Evolutionary conservation across 2,888 invertebrate species (phyloP).

Genomic region (Cataglyphis rosenhaueri): DNA sequence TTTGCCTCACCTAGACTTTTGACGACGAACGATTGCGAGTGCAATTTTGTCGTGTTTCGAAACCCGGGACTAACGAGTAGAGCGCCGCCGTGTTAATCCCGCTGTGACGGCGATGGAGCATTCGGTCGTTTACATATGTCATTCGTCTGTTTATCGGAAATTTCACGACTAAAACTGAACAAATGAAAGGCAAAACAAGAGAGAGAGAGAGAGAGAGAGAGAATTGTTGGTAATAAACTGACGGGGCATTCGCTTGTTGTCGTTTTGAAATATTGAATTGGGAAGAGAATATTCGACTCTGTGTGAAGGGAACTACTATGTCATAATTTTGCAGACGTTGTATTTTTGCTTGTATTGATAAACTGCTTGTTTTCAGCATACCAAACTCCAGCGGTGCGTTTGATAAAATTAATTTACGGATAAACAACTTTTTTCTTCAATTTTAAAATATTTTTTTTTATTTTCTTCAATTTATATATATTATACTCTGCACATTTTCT

Average conservation of each 20-base stretch:
- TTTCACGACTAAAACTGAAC: conserved; percentile 25
- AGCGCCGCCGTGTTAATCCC: conserved; percentile 34
- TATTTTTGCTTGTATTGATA: conserved; percentile 17
- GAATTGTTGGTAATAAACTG: conserved; percentile 29
- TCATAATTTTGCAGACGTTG: conserved; percentile 5
- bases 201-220: neutral
- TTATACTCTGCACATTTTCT: too few relatives aligned
- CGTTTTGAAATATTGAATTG: conserved; percentile 20
- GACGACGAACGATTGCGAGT: neutral
- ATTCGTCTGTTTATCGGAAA: conserved; percentile 39
- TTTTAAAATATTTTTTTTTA: neutral
- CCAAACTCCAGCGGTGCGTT: neutral
- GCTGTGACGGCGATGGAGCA: conserved; percentile 7
- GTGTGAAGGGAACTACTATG: neutral
- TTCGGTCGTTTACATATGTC: conserved; percentile 43
- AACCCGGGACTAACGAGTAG: conserved; percentile 37
- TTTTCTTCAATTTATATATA: neutral
- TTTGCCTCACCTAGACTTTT: conserved; percentile 18
- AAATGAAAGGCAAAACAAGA: neutral
- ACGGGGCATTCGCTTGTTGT: conserved; percentile 4
- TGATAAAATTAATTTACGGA: neutral
- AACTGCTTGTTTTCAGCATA: neutral
- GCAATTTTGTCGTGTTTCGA: conserved; percentile 23
- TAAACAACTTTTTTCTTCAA: neutral
- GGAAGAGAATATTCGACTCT: neutral